Conservation (phyloP, 2,797 vertebrate genomes). For the Tadarida brasiliensis region DNA sequence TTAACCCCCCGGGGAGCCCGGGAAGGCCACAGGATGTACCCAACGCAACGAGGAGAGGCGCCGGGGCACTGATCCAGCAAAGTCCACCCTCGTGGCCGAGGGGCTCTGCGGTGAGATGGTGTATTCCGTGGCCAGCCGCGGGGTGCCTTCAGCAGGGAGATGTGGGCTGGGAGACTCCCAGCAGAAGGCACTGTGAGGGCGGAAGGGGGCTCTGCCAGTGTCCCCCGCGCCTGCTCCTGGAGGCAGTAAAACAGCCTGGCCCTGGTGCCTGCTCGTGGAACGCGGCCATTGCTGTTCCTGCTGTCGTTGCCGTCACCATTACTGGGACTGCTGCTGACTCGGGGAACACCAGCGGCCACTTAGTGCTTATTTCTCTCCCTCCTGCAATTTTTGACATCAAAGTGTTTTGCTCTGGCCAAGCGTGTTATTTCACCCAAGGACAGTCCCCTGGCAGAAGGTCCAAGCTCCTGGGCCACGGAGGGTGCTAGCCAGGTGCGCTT, state of each 20-base stretch:
- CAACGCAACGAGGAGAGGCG: background rate
- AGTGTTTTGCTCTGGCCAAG: constrained; percentile 10
- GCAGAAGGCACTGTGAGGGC: too few relatives aligned
- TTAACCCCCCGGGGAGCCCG: background rate
- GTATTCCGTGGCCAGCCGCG: background rate
- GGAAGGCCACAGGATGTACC: background rate
- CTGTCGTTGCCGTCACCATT: background rate
- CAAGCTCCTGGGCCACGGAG: background rate
- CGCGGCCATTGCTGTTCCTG: too few relatives aligned
- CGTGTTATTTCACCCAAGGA: background rate
- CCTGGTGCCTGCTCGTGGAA: background rate
- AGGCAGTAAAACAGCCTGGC: background rate
- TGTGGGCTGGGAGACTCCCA: accelerated
- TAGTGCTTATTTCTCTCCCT: background rate
- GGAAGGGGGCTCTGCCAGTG: accelerated
- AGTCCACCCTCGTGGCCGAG: background rate
- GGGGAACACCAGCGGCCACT: background rate
- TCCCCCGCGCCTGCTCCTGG: background rate
- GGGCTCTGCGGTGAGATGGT: background rate
- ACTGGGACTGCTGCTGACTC: background rate
- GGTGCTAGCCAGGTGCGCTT: constrained; percentile 65
- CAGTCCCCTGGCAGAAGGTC: background rate
- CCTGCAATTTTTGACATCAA: constrained; percentile 9
- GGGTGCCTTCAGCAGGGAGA: background rate
- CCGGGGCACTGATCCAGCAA: accelerated